Conservation (phyloP, 2,113 vertebrate species). For the Ivindomyrus marchei region DNA sequence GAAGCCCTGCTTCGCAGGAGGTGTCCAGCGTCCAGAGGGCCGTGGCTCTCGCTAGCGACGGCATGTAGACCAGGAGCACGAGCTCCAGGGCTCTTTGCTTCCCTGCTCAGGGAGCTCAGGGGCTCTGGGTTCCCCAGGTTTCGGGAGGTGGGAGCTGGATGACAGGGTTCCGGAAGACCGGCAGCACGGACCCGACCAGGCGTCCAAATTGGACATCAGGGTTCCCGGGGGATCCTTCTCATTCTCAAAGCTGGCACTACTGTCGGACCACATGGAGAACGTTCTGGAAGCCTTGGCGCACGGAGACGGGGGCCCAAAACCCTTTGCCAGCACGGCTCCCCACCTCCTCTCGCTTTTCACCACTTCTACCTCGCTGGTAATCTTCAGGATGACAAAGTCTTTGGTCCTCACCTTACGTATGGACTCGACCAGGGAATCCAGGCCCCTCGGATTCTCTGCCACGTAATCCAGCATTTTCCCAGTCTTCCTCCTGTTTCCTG, state of each 20-base stretch:
- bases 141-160: slow-evolving; percentile 57
- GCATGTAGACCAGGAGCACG: background rate
- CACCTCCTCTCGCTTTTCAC: slow-evolving; percentile 27
- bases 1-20: background rate
- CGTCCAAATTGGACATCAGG: background rate
- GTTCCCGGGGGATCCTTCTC: background rate
- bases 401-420: slow-evolving; percentile 66
- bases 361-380: slow-evolving; percentile 70
- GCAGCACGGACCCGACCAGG: background rate
- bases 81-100: background rate
- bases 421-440: slow-evolving; percentile 66
- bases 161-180: slow-evolving; percentile 6
- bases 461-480: slow-evolving; percentile 72
- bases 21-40: background rate
- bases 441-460: slow-evolving; percentile 73
- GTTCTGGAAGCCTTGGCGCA: background rate
- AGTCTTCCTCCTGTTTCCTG: slow-evolving; percentile 65
- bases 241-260: background rate
- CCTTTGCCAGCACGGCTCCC: no score
- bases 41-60: background rate
- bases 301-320: background rate
- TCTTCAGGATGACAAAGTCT: slow-evolving; percentile 69
- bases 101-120: background rate
- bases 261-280: background rate
- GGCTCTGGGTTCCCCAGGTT: slow-evolving; percentile 65